Evolutionary conservation across 2,113 vertebrate species (phyloP), one percentile per base, ranked within the genome.

Genomic region (Physeter macrocephalus): DNA sequence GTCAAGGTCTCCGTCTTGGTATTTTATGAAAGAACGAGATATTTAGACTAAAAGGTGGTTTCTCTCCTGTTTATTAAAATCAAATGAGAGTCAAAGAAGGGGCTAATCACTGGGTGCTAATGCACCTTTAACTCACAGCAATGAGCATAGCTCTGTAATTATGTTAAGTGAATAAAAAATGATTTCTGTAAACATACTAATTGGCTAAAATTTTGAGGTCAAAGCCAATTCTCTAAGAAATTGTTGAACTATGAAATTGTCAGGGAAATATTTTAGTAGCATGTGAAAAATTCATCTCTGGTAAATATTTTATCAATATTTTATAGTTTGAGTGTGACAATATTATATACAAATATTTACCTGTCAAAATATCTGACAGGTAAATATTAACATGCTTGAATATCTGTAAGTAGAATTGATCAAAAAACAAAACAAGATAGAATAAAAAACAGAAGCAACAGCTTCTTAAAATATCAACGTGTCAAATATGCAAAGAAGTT

Each of bases 151-250:
- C 66, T 96, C 90, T 96, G 20, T 94, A 96, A 97, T 97, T 97
- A 95, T 88, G 52, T 85, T 97, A 98, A 97, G 69, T 97, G 95
- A 97, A 96, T 96, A 97, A 95, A 83, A 97, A 97, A 88, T 80
- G 25, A 97, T 90, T 97, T 97, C 62, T 52, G 41, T 77, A 96
- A 97, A 91, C 62, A 95, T 85, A 17, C 11, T 97, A 97, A 97
- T 94, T 97, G 92, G 34, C 66, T 94, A 94, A 95, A 94, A 95
- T 97, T 95, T 96, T 88, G 46, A 96, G 95, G 96, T 97, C 87
- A 97, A 52, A 94, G 25, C 9, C 57, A 95, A 52, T 93, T 95
- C 52, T 86, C 29, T 88, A 92, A 75, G 71, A 97, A 93, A 84
- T 88, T 85, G 71, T 93, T 96, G 92, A 98, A 97, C 75, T 95